These are phyloP conservation scores for Sebastes iracundus DNA, from an alignment of 2,797 vertebrate genomes.

Conservation along the genomic window DNA sequence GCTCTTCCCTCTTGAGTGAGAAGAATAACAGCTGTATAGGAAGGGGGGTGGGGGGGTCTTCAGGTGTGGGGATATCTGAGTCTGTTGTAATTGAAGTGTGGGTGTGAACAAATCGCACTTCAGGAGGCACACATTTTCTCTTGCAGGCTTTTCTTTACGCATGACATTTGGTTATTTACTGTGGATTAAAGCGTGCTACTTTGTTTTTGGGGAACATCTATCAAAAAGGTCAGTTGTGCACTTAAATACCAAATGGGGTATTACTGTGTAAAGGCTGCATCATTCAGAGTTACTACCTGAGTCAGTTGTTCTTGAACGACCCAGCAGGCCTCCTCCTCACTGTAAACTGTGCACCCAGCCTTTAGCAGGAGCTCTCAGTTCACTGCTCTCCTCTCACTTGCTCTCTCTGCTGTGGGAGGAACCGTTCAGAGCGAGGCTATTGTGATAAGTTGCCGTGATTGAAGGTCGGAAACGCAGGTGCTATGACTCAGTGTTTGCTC, in stretches of 20 bases:
- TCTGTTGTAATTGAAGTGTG: slow-evolving; percentile 23
- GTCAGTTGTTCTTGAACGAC: not conserved
- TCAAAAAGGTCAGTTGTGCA: slow-evolving; percentile 1
- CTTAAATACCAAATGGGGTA: not conserved
- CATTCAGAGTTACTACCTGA: not conserved
- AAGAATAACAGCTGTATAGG: slow-evolving; percentile 23
- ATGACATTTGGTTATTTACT: slow-evolving; percentile 18
- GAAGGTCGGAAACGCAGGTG: slow-evolving; percentile 69
- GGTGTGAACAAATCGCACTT: slow-evolving; percentile 7
- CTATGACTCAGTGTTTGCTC: slow-evolving; percentile 79
- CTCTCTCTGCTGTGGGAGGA: slow-evolving; percentile 27
- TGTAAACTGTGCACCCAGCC: not conserved
- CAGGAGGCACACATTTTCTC: slow-evolving; percentile 5
- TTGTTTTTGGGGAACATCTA: slow-evolving; percentile 4
- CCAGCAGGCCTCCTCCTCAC: not conserved
- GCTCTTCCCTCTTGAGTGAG: slow-evolving; percentile 2
- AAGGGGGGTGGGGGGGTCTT: not conserved
- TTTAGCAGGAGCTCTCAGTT: not conserved
- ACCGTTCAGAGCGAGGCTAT: slow-evolving; percentile 42
- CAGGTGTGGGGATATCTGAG: slow-evolving; percentile 9
- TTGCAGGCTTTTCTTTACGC: slow-evolving; percentile 1
- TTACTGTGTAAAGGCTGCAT: slow-evolving; percentile 4
- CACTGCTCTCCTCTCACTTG: slow-evolving; percentile 12
- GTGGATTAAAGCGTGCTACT: not conserved
- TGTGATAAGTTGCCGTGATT: slow-evolving; percentile 67